Base-by-base conservation (phyloP, 2,888 invertebrate genomes). In the Cerastis rubricosa region DNA sequence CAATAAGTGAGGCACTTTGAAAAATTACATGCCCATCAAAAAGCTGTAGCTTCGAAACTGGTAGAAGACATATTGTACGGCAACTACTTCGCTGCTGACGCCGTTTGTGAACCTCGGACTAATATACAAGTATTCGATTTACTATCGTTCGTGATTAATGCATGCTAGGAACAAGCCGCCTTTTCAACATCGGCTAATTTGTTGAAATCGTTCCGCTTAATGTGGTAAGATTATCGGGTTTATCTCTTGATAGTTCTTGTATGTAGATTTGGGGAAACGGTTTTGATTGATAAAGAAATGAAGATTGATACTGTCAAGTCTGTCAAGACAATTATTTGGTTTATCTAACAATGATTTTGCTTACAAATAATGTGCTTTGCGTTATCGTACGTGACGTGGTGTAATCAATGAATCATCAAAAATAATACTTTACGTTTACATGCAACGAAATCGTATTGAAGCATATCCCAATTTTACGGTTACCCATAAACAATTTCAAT, bases 401-500 rank as follows among this genome's bases (percentile, higher is more conserved):
- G 40, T 67, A 68, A 65, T 61, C 47, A 47, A 83, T 76, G 71
- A 80, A 45, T 80, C 69, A 84, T 64, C 59, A 68, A 78, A 81
- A 25, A 64, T 73, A 57, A 72, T 35, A 64, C 57, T 76, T 57
- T 45, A 73, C 61, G 51, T 69, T 63, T 43, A 67, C 85, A 82
- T 79, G 80, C 85, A 86, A 78, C 84, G 68, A 80, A 85, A 86
- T 80, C 74, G 80, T 82, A 84, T 88, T 83, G 87, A 87, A 87
- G 88, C 85, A 88, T 88, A 86, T 77, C 87, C 75, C 78, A 82
- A 88, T 88, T 87, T 88, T 76, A 87, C 80, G 81, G 80, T 81
- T 63, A 64, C 76, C 81, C 71, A 87, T 88, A 87, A 88, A 86
- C 84, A 83, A 78, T 88, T 88, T 86, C 87, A 87, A 90, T 87